Conservation (phyloP, 2,888 invertebrate genomes). For the Thymelicus acteon region DNA sequence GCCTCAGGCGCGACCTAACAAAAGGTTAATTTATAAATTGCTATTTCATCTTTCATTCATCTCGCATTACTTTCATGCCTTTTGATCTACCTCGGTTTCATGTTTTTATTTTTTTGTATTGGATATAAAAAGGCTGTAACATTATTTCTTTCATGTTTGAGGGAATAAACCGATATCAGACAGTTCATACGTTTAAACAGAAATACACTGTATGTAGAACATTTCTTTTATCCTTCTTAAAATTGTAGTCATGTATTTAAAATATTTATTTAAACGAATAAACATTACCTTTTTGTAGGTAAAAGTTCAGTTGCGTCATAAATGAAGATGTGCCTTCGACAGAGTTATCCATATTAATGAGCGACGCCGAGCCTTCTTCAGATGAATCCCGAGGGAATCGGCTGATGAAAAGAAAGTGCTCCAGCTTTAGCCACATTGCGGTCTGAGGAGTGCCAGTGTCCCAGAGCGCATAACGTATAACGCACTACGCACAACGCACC, state of each 20-base stretch:
- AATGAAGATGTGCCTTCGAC: conserved; percentile 3
- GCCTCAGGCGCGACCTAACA: background rate
- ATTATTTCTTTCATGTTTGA: background rate
- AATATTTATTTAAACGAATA: too few relatives aligned
- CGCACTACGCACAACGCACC: background rate
- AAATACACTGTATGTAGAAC: too few relatives aligned
- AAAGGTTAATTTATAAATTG: conserved; percentile 23
- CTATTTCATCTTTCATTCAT: conserved; percentile 20
- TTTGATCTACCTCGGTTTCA: conserved; percentile 11
- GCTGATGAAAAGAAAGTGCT: conserved; percentile 26
- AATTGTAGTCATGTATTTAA: too few relatives aligned
- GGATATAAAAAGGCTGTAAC: conserved; percentile 1
- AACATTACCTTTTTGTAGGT: background rate
- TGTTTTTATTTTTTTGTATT: conserved; percentile 12
- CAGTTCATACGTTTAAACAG: too few relatives aligned
- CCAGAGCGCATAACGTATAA: background rate
- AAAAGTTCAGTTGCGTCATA: background rate
- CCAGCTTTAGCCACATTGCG: background rate
- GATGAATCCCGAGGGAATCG: conserved; percentile 25
- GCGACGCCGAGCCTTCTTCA: conserved; percentile 5
- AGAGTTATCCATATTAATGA: conserved; percentile 32
- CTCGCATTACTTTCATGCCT: conserved; percentile 15
- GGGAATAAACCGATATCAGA: too few relatives aligned
- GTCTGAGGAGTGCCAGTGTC: background rate
- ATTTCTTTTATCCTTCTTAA: too few relatives aligned